These are phyloP conservation scores for Falco concolor DNA, from an alignment of 2,797 vertebrate species.

Conservation along the genomic window DNA sequence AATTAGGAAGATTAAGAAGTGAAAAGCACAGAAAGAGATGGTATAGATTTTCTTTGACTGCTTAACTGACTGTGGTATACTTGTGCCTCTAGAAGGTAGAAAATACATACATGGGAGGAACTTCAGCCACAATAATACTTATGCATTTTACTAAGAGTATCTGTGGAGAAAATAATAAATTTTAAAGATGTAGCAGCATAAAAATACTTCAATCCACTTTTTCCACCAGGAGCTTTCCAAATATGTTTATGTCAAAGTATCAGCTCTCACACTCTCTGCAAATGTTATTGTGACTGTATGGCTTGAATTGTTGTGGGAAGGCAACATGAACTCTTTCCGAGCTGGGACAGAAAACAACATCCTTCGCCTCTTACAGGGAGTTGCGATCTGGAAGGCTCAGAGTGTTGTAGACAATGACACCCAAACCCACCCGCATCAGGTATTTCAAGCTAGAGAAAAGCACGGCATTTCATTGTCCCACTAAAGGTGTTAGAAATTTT, in stretches of 20 bases:
- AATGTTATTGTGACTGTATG: neutral
- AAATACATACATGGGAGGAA: neutral
- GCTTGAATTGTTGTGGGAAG: neutral
- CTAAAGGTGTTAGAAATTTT: neutral
- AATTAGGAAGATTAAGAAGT: neutral
- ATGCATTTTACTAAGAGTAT: neutral
- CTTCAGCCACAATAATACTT: neutral
- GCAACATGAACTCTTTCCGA: neutral
- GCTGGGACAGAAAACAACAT: neutral
- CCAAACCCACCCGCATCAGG: neutral
- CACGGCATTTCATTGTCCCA: neutral
- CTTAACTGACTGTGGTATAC: neutral
- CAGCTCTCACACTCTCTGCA: neutral
- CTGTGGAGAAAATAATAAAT: neutral
- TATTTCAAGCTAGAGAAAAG: neutral
- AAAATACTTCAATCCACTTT: neutral
- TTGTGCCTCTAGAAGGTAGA: neutral
- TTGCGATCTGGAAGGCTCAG: neutral
- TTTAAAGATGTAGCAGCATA: neutral
- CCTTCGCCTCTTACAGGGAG: neutral
- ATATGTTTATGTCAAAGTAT: fast-evolving
- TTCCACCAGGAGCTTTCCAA: neutral
- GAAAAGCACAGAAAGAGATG: neutral
- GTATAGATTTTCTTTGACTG: neutral
- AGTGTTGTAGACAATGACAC: neutral